Evolutionary conservation across 37 sponge, comb jelly and placozoan genomes (phyloP).

Genomic region (Oopsacas minuta): DNA sequence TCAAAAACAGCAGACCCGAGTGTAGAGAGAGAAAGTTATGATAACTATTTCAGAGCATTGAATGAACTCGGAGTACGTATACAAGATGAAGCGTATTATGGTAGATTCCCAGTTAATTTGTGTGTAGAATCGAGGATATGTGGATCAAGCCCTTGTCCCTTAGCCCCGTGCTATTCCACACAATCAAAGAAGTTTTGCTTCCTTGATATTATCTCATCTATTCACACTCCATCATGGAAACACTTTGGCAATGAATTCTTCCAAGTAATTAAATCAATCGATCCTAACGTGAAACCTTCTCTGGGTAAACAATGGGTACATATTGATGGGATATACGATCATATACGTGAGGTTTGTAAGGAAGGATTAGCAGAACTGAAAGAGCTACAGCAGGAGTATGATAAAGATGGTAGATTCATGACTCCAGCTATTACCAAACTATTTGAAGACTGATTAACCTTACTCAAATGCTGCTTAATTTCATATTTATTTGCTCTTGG

Average conservation of each 20-base stretch:
- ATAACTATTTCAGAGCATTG: background rate
- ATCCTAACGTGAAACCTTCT: background rate
- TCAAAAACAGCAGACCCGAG: background rate
- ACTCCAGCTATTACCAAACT: background rate
- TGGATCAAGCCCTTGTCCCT: background rate
- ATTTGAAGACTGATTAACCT: background rate
- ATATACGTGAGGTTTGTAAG: background rate
- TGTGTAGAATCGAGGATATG: slow-evolving; percentile 2
- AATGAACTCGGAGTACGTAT: background rate
- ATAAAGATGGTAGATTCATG: background rate
- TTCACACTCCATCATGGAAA: background rate
- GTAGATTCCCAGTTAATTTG: background rate
- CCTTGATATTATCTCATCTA: background rate
- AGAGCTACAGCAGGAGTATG: background rate
- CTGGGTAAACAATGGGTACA: background rate
- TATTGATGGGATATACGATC: background rate
- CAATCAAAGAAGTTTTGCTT: background rate
- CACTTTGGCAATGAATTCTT: background rate
- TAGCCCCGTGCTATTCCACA: background rate
- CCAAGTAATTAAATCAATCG: background rate
- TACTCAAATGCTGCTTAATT: no score
- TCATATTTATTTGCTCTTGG: no score
- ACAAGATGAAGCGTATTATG: background rate
- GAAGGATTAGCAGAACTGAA: background rate
- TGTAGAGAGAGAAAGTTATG: background rate